phyloP scores from a whole-genome alignment of 2,888 invertebrate species.

The Leptothorax acervorum region DNA sequence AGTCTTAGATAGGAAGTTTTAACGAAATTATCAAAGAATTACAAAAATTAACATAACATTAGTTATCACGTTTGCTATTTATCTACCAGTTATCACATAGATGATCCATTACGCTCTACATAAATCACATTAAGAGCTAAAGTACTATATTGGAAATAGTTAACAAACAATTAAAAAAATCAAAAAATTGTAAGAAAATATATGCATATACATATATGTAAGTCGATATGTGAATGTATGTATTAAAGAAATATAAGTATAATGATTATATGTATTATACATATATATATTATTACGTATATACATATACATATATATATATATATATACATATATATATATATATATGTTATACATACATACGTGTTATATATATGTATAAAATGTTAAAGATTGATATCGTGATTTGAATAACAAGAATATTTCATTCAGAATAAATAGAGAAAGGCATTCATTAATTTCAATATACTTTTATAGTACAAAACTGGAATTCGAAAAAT shows the following conservation, averaged over 20 bases:
- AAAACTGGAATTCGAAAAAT: conserved; percentile 1
- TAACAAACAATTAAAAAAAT: conserved; percentile 47
- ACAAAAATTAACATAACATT: conserved; percentile 49
- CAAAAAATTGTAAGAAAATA: conserved; percentile 54
- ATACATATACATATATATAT: too few relatives aligned
- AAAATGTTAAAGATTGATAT: too few relatives aligned
- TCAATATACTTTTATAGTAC: not conserved
- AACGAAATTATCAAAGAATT: conserved; percentile 49
- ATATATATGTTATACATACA: too few relatives aligned
- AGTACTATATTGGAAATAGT: conserved; percentile 41
- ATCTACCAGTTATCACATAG: conserved; percentile 18
- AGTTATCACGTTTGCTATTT: conserved; percentile 16
- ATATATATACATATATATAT: too few relatives aligned
- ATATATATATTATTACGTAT: too few relatives aligned
- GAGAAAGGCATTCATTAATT: not conserved
- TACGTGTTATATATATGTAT: too few relatives aligned
- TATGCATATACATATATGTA: conserved; percentile 46
- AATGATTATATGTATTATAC: not conserved
- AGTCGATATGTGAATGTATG: not conserved
- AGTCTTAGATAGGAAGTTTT: conserved; percentile 74
- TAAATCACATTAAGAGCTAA: conserved; percentile 53
- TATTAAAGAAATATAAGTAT: conserved; percentile 3
- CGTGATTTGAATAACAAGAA: conserved; percentile 47
- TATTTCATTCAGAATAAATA: conserved; percentile 10
- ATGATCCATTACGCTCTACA: not conserved